Evolutionary conservation across 2,888 invertebrate species (phyloP), one percentile per base, ranked within the genome.

Genomic region (Leucophora obtusa): DNA sequence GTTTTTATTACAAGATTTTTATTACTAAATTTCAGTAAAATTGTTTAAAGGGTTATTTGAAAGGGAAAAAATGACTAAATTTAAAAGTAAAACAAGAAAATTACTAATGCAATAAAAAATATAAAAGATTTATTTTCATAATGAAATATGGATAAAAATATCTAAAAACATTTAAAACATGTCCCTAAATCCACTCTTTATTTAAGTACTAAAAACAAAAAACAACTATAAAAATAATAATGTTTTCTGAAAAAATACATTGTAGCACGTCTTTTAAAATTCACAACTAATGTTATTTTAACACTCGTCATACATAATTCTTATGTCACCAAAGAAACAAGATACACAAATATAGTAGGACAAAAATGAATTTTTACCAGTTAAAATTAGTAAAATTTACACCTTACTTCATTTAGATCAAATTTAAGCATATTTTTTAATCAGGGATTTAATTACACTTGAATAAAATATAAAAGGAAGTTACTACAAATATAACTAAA

Each of bases 261-360:
- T n/a, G 1, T n/a, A n/a, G 24, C 2, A 24, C 33, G 51, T 59
- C 18, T 47, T 60, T 68, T 69, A 15, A 54, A 47, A 75, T 62
- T 50, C 24, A 38, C 35, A 56, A 62, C 50, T 14, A 38, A 50
- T 75, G 59, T 50, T 75, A 9, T 62, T 50, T 28, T 18, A 38
- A 54, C 53, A 62, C 74, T 68, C 28, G 21, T 21, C 21, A 21
- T 2, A 28, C 28, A 28, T 33, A 59, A 28, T 15, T 21, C 50
- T 28, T 47, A 58, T 28, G 51, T 53, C 9, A 60, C 6, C 47
- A 10, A 11, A 10, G 38, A 10, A 38, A 10, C 2, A 10, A 35
- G n/a, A 58, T 8, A 58, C 33, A 28, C 24, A 56, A n/a, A 10
- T 11, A 58, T 15, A 11, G 28, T 28, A 56, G 38, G 38, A 14